Base-by-base conservation (phyloP, 2,888 invertebrate species). In the Drosophila dives region DNA sequence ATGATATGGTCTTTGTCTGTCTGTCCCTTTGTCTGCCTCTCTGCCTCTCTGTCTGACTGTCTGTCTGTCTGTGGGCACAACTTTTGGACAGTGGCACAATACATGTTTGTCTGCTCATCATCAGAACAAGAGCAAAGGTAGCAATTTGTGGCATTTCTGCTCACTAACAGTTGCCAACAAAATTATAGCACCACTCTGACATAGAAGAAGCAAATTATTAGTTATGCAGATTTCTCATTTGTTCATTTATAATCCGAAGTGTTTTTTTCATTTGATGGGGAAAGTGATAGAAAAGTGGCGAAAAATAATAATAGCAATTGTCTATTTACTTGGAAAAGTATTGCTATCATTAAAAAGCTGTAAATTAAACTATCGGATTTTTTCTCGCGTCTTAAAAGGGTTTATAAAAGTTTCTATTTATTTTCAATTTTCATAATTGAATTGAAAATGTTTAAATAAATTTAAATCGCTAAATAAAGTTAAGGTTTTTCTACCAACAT, bases 1-100 rank as follows among this genome's bases (percentile, higher is more conserved):
- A 71, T 81, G 72, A 80, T 72, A 75, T 64, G 72, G 69, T 53
- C 74, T 77, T 71, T 77, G 65, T 73, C 49, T 49, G 38, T 34
- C 40, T 38, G 40, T n/a, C 40, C 29, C 29, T 29, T 29, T 34
- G 23, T 49, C 26, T 8, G 36, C 15, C 64, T 20, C 34, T 65
- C 62, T 38, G 36, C 61, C n/a, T n/a, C 42, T 17, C 36, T 38
- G 36, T n/a, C 36, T 38, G 36, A 15, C 15, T 54, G 34, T 26
- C 34, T 11, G 34, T 15, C 65, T 29, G 59, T 64, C 65, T 40
- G 34, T 64, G 62, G 59, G 59, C 58, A 74, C 54, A 77, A 77
- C 48, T 74, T 77, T 61, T 53, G 20, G 33, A 77, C 72, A 60
- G 12, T 61, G 33, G 42, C 38, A 77, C 70, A 77, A 74, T 70